Conservation (phyloP, 2,888 invertebrate genomes). For the Oscheius onirici region DNA sequence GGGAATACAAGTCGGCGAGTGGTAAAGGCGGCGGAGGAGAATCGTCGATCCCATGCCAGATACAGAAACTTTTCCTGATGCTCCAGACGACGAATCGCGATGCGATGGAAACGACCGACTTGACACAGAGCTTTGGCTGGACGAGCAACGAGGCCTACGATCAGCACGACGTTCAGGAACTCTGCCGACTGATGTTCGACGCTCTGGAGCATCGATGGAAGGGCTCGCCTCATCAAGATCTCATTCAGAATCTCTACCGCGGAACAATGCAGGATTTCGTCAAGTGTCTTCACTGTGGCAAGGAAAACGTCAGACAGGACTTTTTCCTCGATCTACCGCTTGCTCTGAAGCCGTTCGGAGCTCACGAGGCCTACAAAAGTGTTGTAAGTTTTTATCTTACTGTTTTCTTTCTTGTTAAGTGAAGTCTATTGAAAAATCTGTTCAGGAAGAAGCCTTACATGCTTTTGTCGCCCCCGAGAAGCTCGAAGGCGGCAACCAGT, state of each 20-base stretch:
- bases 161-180: slow-evolving; percentile 89
- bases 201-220: slow-evolving; percentile 86
- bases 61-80: slow-evolving; percentile 86
- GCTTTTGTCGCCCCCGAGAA: slow-evolving; percentile 87
- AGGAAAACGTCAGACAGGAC: slow-evolving; percentile 84
- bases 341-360: slow-evolving; percentile 85
- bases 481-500: slow-evolving; percentile 85
- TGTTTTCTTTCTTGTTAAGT: not conserved
- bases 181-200: slow-evolving; percentile 89
- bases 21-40: slow-evolving; percentile 76
- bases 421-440: slow-evolving; percentile 40
- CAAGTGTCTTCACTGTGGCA: slow-evolving; percentile 83
- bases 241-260: slow-evolving; percentile 84
- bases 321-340: slow-evolving; percentile 87
- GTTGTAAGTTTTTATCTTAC: slow-evolving; percentile 77
- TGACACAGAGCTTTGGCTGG: slow-evolving; percentile 90
- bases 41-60: slow-evolving; percentile 83
- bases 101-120: slow-evolving; percentile 86
- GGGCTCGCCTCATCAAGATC: slow-evolving; percentile 81
- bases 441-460: slow-evolving; percentile 82
- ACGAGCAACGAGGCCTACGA: slow-evolving; percentile 89
- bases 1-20: slow-evolving; percentile 46
- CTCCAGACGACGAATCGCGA: slow-evolving; percentile 84
- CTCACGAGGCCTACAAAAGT: slow-evolving; percentile 81
- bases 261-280: slow-evolving; percentile 86